Percentiles rank a stretch among this genome's conserved stretches.
phyloP scores from a whole-genome alignment of 2,113 vertebrate genomes.

The Anguilla rostrata region DNA sequence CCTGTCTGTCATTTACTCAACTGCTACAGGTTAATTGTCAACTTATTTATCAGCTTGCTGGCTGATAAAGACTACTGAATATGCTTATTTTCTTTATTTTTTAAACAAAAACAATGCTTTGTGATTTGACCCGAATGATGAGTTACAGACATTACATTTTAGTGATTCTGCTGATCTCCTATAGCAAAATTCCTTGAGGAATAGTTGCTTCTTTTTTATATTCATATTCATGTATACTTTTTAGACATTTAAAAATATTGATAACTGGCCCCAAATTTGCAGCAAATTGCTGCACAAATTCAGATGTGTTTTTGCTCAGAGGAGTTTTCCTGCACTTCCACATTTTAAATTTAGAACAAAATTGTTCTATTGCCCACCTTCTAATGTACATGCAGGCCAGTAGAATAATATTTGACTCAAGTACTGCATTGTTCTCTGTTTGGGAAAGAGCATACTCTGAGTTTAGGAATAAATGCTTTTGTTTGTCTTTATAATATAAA shows the following conservation, averaged over 20 bases:
- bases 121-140: slow-evolving; percentile 45
- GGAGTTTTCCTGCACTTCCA: slow-evolving; percentile 50
- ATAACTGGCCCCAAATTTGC: slow-evolving; percentile 57
- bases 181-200: slow-evolving; percentile 65
- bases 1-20: background rate
- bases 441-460: slow-evolving; percentile 3
- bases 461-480: slow-evolving; percentile 13
- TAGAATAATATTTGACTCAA: background rate
- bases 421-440: background rate
- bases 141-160: slow-evolving; percentile 40
- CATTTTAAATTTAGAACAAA: slow-evolving; percentile 27
- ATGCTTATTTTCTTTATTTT: slow-evolving; percentile 15
- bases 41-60: background rate
- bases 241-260: slow-evolving; percentile 43
- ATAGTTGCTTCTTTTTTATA: slow-evolving; percentile 68
- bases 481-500: background rate
- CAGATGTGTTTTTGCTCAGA: slow-evolving; percentile 60
- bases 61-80: slow-evolving; percentile 11
- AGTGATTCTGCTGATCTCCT: slow-evolving; percentile 59
- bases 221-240: slow-evolving; percentile 51
- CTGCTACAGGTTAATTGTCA: background rate
- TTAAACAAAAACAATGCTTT: slow-evolving; percentile 19
- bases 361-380: slow-evolving; percentile 37
- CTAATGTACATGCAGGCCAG: background rate
- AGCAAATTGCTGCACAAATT: slow-evolving; percentile 71